Conservation (phyloP, 2,888 invertebrate genomes). For the Leucoma salicis region DNA sequence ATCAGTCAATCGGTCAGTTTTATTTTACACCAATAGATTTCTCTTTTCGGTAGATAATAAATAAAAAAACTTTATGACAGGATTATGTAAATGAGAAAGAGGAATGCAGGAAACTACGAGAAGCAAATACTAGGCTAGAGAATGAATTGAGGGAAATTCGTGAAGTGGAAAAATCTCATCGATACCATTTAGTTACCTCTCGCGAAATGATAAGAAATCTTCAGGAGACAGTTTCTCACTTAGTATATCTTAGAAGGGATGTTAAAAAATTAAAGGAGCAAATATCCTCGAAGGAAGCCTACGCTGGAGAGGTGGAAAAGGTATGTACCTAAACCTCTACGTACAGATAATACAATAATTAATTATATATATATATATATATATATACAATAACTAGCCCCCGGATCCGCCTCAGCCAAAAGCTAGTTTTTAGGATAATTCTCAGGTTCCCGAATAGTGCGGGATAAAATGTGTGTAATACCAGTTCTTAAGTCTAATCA, state of each 20-base stretch:
- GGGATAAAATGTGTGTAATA: no score
- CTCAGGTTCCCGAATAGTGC: no score
- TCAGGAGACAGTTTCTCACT: slow-evolving; percentile 70
- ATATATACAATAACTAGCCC: no score
- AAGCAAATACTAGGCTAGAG: slow-evolving; percentile 58
- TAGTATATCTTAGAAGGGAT: slow-evolving; percentile 69
- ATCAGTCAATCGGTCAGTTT: no score
- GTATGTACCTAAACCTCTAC: slow-evolving; percentile 28
- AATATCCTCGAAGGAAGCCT: slow-evolving; percentile 47
- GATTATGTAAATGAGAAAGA: slow-evolving; percentile 57
- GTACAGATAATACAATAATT: not conserved
- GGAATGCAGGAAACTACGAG: slow-evolving; percentile 56
- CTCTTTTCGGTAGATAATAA: not conserved
- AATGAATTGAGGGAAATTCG: slow-evolving; percentile 59
- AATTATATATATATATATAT: no score
- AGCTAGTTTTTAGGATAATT: no score
- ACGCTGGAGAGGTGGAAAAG: slow-evolving; percentile 52
- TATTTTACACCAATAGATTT: no score
- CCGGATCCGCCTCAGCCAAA: no score
- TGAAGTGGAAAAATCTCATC: slow-evolving; percentile 70
- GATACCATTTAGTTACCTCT: slow-evolving; percentile 64
- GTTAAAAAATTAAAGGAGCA: slow-evolving; percentile 64
- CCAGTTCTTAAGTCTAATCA: no score
- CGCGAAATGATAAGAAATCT: slow-evolving; percentile 73
- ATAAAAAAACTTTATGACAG: slow-evolving; percentile 29